phyloP scores from a whole-genome alignment of 2,888 invertebrate genomes.

The Agrypnus murinus region DNA sequence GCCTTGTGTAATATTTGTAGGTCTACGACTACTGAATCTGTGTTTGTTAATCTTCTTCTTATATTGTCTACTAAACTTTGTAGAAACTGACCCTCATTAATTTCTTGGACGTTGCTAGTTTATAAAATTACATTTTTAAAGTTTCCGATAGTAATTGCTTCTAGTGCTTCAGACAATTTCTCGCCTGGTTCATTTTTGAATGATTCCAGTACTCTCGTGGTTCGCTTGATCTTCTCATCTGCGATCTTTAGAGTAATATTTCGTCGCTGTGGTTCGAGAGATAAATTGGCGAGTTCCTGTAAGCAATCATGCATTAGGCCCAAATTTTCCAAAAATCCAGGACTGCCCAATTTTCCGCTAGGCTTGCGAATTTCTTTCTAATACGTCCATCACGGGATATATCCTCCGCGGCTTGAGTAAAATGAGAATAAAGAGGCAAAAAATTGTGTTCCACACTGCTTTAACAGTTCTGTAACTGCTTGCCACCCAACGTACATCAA shows the following conservation, averaged over 20 bases:
- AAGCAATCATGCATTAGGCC: slow-evolving; percentile 22
- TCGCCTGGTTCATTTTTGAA: slow-evolving; percentile 14
- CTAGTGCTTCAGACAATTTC: neutral
- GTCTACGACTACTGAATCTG: no score
- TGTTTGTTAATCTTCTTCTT: no score
- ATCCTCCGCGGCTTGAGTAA: slow-evolving; percentile 38
- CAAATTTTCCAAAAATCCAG: slow-evolving; percentile 11
- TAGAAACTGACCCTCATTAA: neutral
- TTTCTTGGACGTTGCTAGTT: slow-evolving; percentile 3
- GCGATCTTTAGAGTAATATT: slow-evolving; percentile 7
- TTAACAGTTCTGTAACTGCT: slow-evolving; percentile 39
- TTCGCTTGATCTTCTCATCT: slow-evolving; percentile 2
- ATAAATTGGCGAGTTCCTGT: slow-evolving; percentile 31
- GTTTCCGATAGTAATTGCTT: neutral
- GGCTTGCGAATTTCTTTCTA: slow-evolving; percentile 28
- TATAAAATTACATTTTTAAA: neutral
- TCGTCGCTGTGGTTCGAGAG: slow-evolving; percentile 14
- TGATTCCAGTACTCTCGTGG: slow-evolving; percentile 10
- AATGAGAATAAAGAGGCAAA: slow-evolving; percentile 22
- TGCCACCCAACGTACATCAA: slow-evolving; percentile 47
- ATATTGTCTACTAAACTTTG: slow-evolving; percentile 15
- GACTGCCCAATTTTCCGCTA: slow-evolving; percentile 45
- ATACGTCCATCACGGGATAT: slow-evolving; percentile 9
- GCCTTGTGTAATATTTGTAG: no score
- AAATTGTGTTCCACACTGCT: slow-evolving; percentile 30